These are phyloP conservation scores for Iselma pallidipennis DNA, from an alignment of 2,888 invertebrate species.

Conservation along the genomic window DNA sequence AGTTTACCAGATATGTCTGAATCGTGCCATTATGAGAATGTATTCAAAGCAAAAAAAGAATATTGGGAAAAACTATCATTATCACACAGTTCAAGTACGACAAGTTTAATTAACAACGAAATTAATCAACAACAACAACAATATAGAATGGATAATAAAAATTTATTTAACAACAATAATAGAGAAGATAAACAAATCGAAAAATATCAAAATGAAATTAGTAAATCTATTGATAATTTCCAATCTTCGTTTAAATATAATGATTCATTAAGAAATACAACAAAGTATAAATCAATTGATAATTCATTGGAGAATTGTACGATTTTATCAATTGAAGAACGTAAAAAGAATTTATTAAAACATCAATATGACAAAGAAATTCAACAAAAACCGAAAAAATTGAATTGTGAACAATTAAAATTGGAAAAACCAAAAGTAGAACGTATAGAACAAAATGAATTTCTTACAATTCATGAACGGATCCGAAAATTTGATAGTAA, in stretches of 20 bases:
- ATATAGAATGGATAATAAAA: not conserved
- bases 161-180: not conserved
- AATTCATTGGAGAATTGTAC: slow-evolving; percentile 31
- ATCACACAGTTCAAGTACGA: slow-evolving; percentile 24
- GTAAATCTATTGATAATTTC: slow-evolving; percentile 34
- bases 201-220: slow-evolving; percentile 13
- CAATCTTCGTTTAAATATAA: slow-evolving; percentile 9
- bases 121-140: not conserved
- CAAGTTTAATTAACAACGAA: slow-evolving; percentile 20
- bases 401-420: slow-evolving; percentile 2
- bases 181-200: too few species aligned
- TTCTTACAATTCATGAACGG: slow-evolving; percentile 7
- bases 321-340: slow-evolving; percentile 35
- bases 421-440: slow-evolving; percentile 11
- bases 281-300: slow-evolving; percentile 31
- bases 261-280: not conserved
- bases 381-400: not conserved
- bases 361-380: slow-evolving; percentile 32
- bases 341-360: slow-evolving; percentile 36
- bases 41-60: slow-evolving; percentile 32
- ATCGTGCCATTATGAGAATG: slow-evolving; percentile 9
- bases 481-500: slow-evolving; percentile 9
- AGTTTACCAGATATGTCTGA: slow-evolving; percentile 35
- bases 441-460: slow-evolving; percentile 16
- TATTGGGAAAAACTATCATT: slow-evolving; percentile 41